Evolutionary conservation across 2,797 vertebrate species (phyloP).

Genomic region (Hippoglossus hippoglossus): DNA sequence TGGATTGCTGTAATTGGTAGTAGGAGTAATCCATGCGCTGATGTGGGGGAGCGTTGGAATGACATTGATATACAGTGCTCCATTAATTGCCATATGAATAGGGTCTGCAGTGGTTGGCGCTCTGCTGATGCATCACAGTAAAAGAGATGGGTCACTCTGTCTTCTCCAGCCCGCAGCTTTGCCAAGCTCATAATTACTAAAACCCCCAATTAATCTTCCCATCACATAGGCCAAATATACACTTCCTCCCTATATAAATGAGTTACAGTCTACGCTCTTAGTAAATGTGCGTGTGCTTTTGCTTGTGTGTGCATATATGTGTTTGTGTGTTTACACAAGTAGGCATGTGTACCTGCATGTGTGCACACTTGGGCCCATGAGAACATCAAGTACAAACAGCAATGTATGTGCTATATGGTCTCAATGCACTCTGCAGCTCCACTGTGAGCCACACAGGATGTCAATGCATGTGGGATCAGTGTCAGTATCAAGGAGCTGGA

Average conservation of each 20-base stretch:
- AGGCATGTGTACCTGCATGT: slow-evolving; percentile 28
- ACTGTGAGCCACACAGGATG: slow-evolving; percentile 18
- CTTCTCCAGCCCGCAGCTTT: slow-evolving; percentile 80
- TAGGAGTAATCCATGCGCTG: slow-evolving; percentile 72
- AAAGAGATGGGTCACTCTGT: slow-evolving; percentile 85
- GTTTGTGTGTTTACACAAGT: slow-evolving; percentile 44
- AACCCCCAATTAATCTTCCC: slow-evolving; percentile 86
- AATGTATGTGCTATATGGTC: slow-evolving; percentile 25
- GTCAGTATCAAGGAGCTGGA: slow-evolving; percentile 11
- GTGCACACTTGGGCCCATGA: slow-evolving; percentile 26
- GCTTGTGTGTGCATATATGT: slow-evolving; percentile 21
- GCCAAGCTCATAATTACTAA: slow-evolving; percentile 86
- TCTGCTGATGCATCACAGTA: slow-evolving; percentile 82
- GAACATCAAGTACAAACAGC: slow-evolving; percentile 42
- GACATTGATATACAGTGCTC: slow-evolving; percentile 87
- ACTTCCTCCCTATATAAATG: slow-evolving; percentile 78
- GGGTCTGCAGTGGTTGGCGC: slow-evolving; percentile 80
- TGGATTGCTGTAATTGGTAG: slow-evolving; percentile 70
- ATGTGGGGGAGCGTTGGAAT: slow-evolving; percentile 73
- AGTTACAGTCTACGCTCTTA: slow-evolving; percentile 69
- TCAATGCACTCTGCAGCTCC: slow-evolving; percentile 7
- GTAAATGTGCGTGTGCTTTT: slow-evolving; percentile 33
- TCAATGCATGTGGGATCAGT: slow-evolving; percentile 30
- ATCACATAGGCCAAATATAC: slow-evolving; percentile 82
- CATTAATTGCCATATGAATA: slow-evolving; percentile 88